Evolutionary conservation across 2,888 invertebrate species (phyloP).

Genomic region (Venustoraphidia nigricollis): DNA sequence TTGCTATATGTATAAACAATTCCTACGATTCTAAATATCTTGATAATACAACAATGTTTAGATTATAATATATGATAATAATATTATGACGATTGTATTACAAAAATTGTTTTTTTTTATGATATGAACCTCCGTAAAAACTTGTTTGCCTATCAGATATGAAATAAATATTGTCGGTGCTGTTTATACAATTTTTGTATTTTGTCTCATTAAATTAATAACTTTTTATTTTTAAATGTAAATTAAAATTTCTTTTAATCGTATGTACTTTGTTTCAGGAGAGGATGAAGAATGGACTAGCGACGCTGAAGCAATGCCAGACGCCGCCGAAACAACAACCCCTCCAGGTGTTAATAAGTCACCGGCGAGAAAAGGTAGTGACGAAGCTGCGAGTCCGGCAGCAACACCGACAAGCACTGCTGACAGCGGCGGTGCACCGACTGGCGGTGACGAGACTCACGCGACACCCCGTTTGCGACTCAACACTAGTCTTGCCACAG

Average conservation of each 20-base stretch:
- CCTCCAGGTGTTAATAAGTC: conserved; percentile 8
- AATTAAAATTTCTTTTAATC: background rate
- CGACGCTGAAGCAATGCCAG: conserved; percentile 33
- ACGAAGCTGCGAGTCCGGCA: conserved; percentile 43
- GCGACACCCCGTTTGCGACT: conserved; percentile 51
- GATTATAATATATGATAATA: too few relatives aligned
- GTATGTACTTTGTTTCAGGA: conserved; percentile 31
- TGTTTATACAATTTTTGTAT: too few relatives aligned
- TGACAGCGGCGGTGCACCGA: conserved; percentile 20
- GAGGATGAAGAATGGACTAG: conserved; percentile 47
- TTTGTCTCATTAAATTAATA: background rate
- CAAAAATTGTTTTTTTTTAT: too few relatives aligned
- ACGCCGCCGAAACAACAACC: conserved; percentile 11
- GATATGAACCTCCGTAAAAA: too few relatives aligned
- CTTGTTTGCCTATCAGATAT: too few relatives aligned
- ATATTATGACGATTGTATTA: too few relatives aligned
- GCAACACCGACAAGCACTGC: conserved; percentile 35
- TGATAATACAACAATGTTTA: too few relatives aligned
- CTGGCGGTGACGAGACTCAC: conserved; percentile 16
- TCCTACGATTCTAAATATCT: too few relatives aligned
- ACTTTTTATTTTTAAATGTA: background rate
- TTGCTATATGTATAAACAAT: too few relatives aligned
- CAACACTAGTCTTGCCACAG: conserved; percentile 65
- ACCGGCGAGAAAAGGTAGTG: conserved; percentile 20
- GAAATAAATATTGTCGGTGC: too few relatives aligned